These are phyloP conservation scores for Ophion costatus DNA, from an alignment of 2,888 invertebrate species.

Conservation along the genomic window DNA sequence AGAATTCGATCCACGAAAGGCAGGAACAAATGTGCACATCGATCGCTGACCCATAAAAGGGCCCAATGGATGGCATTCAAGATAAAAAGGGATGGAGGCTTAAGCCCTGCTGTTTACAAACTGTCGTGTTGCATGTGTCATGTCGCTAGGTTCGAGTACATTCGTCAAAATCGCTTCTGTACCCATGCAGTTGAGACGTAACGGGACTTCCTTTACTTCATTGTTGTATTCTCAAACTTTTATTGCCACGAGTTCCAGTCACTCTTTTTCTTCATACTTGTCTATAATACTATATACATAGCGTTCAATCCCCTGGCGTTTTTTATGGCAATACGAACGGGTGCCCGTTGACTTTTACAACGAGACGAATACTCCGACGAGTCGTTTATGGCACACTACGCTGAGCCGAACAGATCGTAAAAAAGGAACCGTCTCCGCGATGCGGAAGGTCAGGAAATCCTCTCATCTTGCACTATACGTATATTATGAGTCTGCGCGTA, in stretches of 20 bases:
- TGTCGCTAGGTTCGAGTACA: constrained; percentile 67
- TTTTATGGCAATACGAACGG: constrained; percentile 79
- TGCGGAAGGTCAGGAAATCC: constrained; percentile 76
- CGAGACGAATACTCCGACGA: constrained; percentile 69
- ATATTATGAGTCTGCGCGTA: constrained; percentile 39
- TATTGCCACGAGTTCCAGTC: constrained; percentile 61
- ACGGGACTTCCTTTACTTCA: constrained; percentile 73
- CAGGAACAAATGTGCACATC: background rate
- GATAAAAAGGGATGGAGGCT: background rate
- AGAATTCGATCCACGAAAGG: constrained; percentile 27
- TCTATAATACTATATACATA: constrained; percentile 60
- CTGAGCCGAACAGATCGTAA: constrained; percentile 71
- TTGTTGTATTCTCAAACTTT: constrained; percentile 70
- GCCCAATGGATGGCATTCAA: background rate
- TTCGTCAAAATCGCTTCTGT: constrained; percentile 70
- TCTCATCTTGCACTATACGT: constrained; percentile 44
- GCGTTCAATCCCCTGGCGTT: constrained; percentile 57
- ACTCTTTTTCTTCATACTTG: constrained; percentile 53
- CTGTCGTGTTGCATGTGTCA: background rate
- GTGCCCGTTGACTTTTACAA: constrained; percentile 76
- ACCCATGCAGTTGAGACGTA: constrained; percentile 65
- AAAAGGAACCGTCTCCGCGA: constrained; percentile 67
- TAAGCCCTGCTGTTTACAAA: background rate
- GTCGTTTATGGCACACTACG: constrained; percentile 74
- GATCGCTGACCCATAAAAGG: constrained; percentile 27